Evolutionary conservation across 2,888 invertebrate genomes (phyloP).

Genomic region (Meganola albula): DNA sequence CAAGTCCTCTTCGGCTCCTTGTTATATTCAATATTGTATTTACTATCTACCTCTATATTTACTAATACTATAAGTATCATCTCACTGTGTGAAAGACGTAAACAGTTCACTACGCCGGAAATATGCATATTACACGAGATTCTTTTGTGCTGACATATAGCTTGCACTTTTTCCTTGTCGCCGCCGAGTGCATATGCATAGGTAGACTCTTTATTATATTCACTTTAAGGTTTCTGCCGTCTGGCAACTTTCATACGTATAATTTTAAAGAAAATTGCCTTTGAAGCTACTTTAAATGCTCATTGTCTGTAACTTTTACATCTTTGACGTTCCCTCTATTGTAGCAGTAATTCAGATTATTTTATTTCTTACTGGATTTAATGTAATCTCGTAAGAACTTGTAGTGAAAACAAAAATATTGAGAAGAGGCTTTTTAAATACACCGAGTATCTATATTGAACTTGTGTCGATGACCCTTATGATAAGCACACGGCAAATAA

Average conservation of each 20-base stretch:
- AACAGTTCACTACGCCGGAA: slow-evolving; percentile 19
- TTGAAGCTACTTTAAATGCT: slow-evolving; percentile 30
- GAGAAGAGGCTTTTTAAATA: too few relatives aligned
- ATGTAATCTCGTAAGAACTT: too few relatives aligned
- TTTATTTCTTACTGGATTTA: too few relatives aligned
- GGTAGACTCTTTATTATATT: slow-evolving; percentile 41
- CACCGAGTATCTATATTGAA: slow-evolving; percentile 30
- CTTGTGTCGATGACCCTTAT: slow-evolving; percentile 31
- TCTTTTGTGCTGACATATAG: slow-evolving; percentile 37
- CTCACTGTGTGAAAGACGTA: slow-evolving; percentile 20
- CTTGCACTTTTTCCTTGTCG: slow-evolving; percentile 44
- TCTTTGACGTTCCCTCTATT: slow-evolving; percentile 18
- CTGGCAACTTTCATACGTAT: slow-evolving; percentile 49
- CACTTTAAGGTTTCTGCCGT: slow-evolving; percentile 36
- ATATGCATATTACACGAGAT: slow-evolving; percentile 30
- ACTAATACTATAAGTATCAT: slow-evolving; percentile 13
- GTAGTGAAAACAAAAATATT: too few relatives aligned
- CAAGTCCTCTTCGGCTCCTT: too few relatives aligned
- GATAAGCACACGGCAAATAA: slow-evolving; percentile 24
- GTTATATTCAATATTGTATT: too few relatives aligned
- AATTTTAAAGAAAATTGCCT: slow-evolving; percentile 45
- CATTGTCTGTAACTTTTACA: slow-evolving; percentile 31
- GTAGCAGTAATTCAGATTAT: too few relatives aligned
- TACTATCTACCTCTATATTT: too few relatives aligned
- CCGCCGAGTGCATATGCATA: slow-evolving; percentile 25